Base-by-base conservation (phyloP, 2,113 vertebrate genomes). In the Poecilia latipinna region DNA sequence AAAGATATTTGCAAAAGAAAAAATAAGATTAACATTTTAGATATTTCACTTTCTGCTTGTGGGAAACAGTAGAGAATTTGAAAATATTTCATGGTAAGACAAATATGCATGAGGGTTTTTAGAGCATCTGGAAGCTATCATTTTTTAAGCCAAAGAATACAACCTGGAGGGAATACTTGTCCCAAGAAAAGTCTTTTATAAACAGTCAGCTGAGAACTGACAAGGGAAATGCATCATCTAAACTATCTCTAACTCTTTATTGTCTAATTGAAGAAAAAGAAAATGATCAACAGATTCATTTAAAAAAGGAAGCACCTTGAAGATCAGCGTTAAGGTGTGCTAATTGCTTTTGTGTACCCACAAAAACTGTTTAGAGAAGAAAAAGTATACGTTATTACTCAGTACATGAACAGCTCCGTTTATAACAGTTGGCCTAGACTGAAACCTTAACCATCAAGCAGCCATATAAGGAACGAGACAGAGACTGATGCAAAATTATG, bases 61-160 rank as follows among this genome's bases (percentile, higher is more conserved):
- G 65, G 62, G 61, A 80, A 79, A 70, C 10, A 44, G 32, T 35
- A 35, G 48, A 54, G 33, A 66, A 74, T 68, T 29, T 32, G 54
- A 83, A 79, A 81, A 60, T 68, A 80, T 81, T 79, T 79, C 44
- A 28, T 31, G 33, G 32, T 8, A 26, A 57, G 60, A 22, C 60
- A 82, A 84, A 68, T 68, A 80, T 63, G 48, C 61, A 44, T 3
- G 6, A 8, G 7, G 66, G 28, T 77, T 78, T 85, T 60, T 44
- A 78, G 69, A 81, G 54, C 84, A 91, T 89, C 83, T 89, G 84
- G 89, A 92, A 90, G 66, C 12, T 15, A 68, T 89, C 68, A 82
- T 79, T 77, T 71, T 42, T 26, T 61, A 65, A 74, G 70, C 68
- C 70, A 82, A 86, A 68, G 68, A 37, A 80, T 66, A 80, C 35